Base-by-base conservation (phyloP, 2,113 vertebrate genomes). In the Pseudorasbora parva region DNA sequence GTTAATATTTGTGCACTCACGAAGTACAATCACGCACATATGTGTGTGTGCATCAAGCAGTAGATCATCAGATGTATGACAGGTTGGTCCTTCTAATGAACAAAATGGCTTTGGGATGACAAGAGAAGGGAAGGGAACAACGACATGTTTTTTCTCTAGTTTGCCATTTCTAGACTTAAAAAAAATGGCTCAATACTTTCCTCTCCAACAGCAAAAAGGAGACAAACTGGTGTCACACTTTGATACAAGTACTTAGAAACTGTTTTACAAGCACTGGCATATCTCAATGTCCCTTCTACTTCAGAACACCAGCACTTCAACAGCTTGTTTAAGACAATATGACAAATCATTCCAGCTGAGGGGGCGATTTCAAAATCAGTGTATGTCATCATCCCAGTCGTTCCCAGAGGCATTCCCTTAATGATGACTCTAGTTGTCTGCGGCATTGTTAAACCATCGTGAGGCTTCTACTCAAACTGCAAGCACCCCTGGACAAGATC, bases 281-380 rank as follows among this genome's bases (percentile, higher is more conserved):
- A 88, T 90, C 88, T 88, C 76, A 91, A 89, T 84, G 85, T 88
- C 87, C 90, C 87, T 88, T 88, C 90, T 88, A 90, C 88, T 88
- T 92, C 89, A 91, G 90, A 94, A 94, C 92, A 90, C 87, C 91
- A 95, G 94, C 93, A 95, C 94, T 95, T 94, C 92, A 85, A 87
- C 81, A 57, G 86, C 82, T 87, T 71, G 82, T 88, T 69, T 82
- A 88, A 91, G 89, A 91, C 83, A 45, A 43, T 49, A 76, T 78
- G 82, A 84, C 85, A 81, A 76, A 80, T 76, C 78, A 84, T 82
- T 82, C 81, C 81, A 77, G 47, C 78, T 83, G 37, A 85, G 57
- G 66, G 79, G 78, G 82, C 69, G 51, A 71, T 86, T 85, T 83
- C 60, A 30, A 41, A 49, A 83, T 75, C 30, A 21, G 49, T 27